Base-by-base conservation (phyloP, 2,797 vertebrate species). In the Crax fasciolata region DNA sequence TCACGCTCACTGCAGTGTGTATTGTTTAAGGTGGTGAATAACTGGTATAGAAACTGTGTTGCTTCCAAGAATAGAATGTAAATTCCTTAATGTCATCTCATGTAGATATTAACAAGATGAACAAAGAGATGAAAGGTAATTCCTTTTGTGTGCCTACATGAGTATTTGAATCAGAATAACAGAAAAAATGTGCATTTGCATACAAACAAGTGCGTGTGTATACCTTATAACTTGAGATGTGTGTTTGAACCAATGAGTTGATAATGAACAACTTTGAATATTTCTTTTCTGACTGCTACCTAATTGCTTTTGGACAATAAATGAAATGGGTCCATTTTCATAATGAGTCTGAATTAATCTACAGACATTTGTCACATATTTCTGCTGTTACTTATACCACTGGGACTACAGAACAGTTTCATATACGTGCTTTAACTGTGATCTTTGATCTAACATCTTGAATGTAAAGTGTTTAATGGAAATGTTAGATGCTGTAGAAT, bases 91-190 rank as follows among this genome's bases (percentile, higher is more conserved):
- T n/a, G 20, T 25, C 32, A 25, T 11, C 55, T 84, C 23, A 92
- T 43, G 49, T 72, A 99, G 99, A 99, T 96, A 99, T 99, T 97
- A 98, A 99, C 97, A 98, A 98, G 92, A 97, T 99, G 86, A 97
- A 96, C 80, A 99, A 99, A 95, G 98, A 99, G 21, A 51, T 98
- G 16, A 99, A 99, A 98, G 99, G 99, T 99, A 98, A 46, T 3
- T 9, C 4, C 43, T 94, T 15, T 30, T 24, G 9, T 44, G 28
- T 32, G 17, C 3, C 68, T 57, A 4, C 8, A 3, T 49, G 30
- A 57, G 16, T 61, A 16, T 28, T 87, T 63, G 38, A 70, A 41
- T 25, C 9, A 16, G 21, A 75, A 6, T 23, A 46, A n/a, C 8
- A 30, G 38, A 10, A 21, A 3, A 9, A 49, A 52, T 61, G 15